These are phyloP conservation scores for Pocillopora verrucosa DNA, from an alignment of 64 coral and sea anemone species.

Conservation along the genomic window DNA sequence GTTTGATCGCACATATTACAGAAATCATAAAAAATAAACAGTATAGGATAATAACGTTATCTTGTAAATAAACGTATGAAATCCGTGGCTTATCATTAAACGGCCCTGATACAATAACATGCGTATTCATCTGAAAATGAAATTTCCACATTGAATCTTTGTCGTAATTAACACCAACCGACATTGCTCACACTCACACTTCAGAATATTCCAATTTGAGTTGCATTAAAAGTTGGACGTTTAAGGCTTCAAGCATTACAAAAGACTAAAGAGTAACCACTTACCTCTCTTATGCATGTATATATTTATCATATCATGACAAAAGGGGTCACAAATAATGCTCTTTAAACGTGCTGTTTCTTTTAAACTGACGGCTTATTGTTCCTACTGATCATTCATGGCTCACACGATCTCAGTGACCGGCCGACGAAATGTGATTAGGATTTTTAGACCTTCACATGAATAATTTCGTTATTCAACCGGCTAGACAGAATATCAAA, in stretches of 20 bases:
- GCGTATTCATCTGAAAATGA: neutral
- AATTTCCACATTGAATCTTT: neutral
- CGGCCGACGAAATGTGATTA: neutral
- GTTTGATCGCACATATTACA: neutral
- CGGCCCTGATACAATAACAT: constrained; percentile 2
- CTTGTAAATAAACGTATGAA: neutral
- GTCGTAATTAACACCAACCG: neutral
- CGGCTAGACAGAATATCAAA: neutral
- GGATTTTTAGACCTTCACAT: neutral
- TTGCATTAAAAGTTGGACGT: too few species aligned
- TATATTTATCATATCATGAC: neutral
- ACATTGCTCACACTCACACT: too few species aligned
- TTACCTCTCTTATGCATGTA: neutral
- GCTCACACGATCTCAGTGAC: neutral
- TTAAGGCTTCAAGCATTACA: too few species aligned
- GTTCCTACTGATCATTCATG: neutral
- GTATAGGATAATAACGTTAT: neutral
- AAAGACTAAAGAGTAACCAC: neutral
- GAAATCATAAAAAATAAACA: neutral
- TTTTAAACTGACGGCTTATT: neutral
- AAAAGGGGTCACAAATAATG: neutral
- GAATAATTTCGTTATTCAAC: constrained; percentile 8
- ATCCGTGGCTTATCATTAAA: constrained; percentile 11
- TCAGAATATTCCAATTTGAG: too few species aligned
- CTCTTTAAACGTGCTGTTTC: neutral